Evolutionary conservation across 2,797 vertebrate genomes (phyloP).

Genomic region (Orientallactaga sibirica): DNA sequence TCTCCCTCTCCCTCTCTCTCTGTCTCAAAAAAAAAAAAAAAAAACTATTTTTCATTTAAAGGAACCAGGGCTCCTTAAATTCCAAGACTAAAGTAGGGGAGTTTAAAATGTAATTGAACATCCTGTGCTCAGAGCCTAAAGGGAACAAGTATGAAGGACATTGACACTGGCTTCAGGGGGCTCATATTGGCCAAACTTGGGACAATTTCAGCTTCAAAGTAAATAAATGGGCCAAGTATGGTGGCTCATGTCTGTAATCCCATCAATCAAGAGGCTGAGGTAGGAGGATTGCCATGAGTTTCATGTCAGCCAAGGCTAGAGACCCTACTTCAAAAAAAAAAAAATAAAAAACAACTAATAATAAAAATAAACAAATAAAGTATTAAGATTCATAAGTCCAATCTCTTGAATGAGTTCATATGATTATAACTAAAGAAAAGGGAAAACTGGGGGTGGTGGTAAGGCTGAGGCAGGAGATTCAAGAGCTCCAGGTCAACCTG

Average conservation of each 20-base stretch:
- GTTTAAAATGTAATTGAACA: neutral
- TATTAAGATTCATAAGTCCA: conserved; percentile 32
- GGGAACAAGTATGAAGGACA: neutral
- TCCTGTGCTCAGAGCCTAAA: conserved; percentile 3
- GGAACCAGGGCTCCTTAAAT: neutral
- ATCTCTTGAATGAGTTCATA: neutral
- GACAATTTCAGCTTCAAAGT: conserved; percentile 7
- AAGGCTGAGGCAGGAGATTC: too few species aligned
- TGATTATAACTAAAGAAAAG: neutral
- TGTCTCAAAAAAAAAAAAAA: too few species aligned
- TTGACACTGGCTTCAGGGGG: neutral
- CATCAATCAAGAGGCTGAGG: too few species aligned
- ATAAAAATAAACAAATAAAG: neutral
- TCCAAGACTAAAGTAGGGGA: neutral
- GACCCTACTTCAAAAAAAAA: too few species aligned
- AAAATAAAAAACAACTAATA: too few species aligned
- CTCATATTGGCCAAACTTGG: conserved; percentile 6
- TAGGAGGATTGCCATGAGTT: too few species aligned
- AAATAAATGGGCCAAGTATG: too few species aligned
- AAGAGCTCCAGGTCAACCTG: too few species aligned
- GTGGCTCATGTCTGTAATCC: too few species aligned
- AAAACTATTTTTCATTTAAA: conserved; percentile 44
- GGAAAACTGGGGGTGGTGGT: neutral
- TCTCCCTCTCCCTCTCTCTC: too few species aligned
- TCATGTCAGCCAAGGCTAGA: too few species aligned